phyloP scores from a whole-genome alignment of 1,140 invertebrate species.

The Aphelenchoides avenae region DNA sequence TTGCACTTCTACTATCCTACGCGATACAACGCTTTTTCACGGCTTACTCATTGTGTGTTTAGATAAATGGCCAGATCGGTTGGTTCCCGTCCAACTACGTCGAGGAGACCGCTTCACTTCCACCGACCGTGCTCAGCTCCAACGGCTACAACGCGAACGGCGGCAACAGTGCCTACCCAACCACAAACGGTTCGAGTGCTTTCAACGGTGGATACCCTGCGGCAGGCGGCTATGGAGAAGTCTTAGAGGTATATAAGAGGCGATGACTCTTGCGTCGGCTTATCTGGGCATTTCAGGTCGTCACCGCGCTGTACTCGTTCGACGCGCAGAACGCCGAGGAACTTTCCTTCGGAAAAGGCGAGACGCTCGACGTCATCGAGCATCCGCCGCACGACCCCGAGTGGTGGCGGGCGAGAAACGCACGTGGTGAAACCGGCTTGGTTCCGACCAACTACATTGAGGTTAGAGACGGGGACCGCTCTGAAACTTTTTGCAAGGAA shows the following conservation, averaged over 20 bases:
- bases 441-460: conserved; percentile 93
- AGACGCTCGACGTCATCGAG: conserved; percentile 66
- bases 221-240: neutral
- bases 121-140: conserved; percentile 17
- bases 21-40: too few species aligned
- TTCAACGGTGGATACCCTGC: conserved; percentile 6
- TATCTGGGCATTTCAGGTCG: conserved; percentile 71
- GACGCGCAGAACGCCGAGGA: conserved; percentile 92
- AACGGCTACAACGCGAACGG: conserved; percentile 2
- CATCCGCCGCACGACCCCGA: conserved; percentile 91
- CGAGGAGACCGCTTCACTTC: conserved; percentile 61
- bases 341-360: conserved; percentile 85
- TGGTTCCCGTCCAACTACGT: conserved; percentile 75
- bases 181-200: conserved; percentile 11
- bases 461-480: conserved; percentile 58
- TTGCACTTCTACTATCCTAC: too few species aligned
- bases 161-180: conserved; percentile 15
- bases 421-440: conserved; percentile 79
- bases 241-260: conserved; percentile 31
- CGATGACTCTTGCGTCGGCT: conserved; percentile 19
- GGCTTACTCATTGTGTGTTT: conserved; percentile 59
- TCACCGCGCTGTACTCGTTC: conserved; percentile 86
- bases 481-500: too few species aligned
- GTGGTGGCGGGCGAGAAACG: conserved; percentile 91
- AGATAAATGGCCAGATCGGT: conserved; percentile 68